Evolutionary conservation across 2,888 invertebrate genomes (phyloP), one percentile per base, ranked within the genome.

Genomic region (Stenoptilia bipunctidactyla): DNA sequence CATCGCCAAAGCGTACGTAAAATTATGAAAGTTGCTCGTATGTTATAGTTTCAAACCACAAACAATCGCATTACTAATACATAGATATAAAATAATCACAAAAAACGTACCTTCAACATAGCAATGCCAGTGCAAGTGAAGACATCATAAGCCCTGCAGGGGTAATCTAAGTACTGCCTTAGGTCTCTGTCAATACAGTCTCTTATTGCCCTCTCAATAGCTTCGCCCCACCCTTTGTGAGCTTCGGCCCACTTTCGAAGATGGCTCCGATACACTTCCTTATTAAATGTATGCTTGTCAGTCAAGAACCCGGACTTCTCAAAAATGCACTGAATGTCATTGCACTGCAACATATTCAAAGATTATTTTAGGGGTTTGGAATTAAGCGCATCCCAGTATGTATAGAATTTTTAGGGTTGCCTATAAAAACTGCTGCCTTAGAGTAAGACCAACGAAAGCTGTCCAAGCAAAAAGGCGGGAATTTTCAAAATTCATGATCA

Each of bases 111-210:
- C 72, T 82, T 83, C 20, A 83, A 44, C 69, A 83, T 68, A 48
- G 82, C 76, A 15, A 80, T 79, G 0, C 79, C 74, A 13, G 82
- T 80, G 42, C 82, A 83, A 14, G 75, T 64, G 39, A 82, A 82
- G 0, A 80, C 76, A 40, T 83, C 82, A 39, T 82, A 80, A 0
- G 80, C 76, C 36, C 61, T 68, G 51, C 82, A 83, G 1, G 80
- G 71, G 9, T 57, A 55, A 38, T 66, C 66, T 15, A 82, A 47
- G 39, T 79, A 68, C 44, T 82, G 80, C 15, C 80, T 59, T 1
- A 77, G 50, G 8, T 80, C 74, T 2, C 50, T 68, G 3, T 82
- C 71, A 0, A 82, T 66, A 36, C 82, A 83, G 43, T 82, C 82
- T 0, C 47, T 55, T 1, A 82, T 69, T 0, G 67, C 80, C 36